Percentiles rank a stretch among this genome's conserved stretches.
These are phyloP conservation scores for Spilosoma lubricipeda DNA, from an alignment of 2,888 invertebrate genomes.

Conservation along the genomic window DNA sequence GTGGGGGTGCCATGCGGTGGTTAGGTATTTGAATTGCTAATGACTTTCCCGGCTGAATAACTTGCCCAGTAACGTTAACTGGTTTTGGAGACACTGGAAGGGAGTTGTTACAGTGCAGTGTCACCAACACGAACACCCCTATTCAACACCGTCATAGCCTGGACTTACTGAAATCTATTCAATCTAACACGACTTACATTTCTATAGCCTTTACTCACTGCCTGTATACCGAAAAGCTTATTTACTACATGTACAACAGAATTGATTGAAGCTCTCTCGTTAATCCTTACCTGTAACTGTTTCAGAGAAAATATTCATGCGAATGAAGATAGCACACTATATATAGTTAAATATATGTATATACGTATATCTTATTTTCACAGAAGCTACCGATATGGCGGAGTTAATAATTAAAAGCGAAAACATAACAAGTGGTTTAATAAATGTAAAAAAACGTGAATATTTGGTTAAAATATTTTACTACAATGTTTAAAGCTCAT, in stretches of 20 bases:
- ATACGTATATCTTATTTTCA: slow-evolving; percentile 2
- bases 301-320: neutral
- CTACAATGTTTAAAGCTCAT: neutral
- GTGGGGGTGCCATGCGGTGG: slow-evolving; percentile 72
- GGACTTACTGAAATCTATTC: slow-evolving; percentile 10
- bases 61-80: slow-evolving; percentile 70
- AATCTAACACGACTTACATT: slow-evolving; percentile 7
- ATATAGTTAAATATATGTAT: neutral
- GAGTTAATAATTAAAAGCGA: neutral
- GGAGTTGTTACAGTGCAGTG: slow-evolving; percentile 54
- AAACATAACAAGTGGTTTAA: neutral
- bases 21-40: slow-evolving; percentile 84
- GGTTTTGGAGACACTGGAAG: slow-evolving; percentile 68
- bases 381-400: neutral
- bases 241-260: neutral
- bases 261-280: neutral
- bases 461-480: neutral
- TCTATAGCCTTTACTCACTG: neutral
- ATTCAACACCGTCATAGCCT: slow-evolving; percentile 24
- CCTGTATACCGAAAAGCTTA: neutral
- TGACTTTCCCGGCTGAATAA: slow-evolving; percentile 76
- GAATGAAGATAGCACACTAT: slow-evolving; percentile 1
- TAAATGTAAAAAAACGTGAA: neutral
- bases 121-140: slow-evolving; percentile 38
- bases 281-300: neutral